A percentile compares a stretch with the other conserved stretches of the same genome.
Evolutionary conservation across 1,140 invertebrate species (phyloP).

Genomic region (Macrobrachium nipponense): DNA sequence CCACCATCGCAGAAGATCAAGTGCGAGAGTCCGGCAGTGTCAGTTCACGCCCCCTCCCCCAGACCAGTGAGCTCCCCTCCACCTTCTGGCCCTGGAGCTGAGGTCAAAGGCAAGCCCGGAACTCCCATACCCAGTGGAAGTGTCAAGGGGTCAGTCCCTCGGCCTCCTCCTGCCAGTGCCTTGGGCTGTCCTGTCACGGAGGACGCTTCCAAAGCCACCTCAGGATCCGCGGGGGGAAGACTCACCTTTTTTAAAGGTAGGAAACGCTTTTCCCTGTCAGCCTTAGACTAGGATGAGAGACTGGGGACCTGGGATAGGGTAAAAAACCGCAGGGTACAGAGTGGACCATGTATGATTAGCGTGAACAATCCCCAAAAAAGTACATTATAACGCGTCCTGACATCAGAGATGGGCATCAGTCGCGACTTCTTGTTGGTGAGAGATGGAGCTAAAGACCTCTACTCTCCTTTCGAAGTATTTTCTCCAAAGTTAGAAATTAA

Average conservation of each 20-base stretch:
- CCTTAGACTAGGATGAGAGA: too few species aligned
- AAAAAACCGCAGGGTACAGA: too few species aligned
- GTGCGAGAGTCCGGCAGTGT: slow-evolving; percentile 41
- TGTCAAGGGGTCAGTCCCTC: slow-evolving; percentile 55
- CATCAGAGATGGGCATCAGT: too few species aligned
- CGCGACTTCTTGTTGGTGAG: too few species aligned
- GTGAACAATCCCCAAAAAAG: too few species aligned
- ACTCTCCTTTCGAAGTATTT: too few species aligned
- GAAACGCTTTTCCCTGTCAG: neutral
- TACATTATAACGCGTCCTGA: too few species aligned
- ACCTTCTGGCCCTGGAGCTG: slow-evolving; percentile 41
- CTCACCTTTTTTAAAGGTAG: slow-evolving; percentile 75
- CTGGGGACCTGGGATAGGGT: too few species aligned
- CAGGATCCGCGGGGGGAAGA: slow-evolving; percentile 67
- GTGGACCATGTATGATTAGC: too few species aligned
- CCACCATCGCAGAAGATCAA: slow-evolving; percentile 40
- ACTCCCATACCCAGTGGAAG: slow-evolving; percentile 63
- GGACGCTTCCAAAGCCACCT: slow-evolving; percentile 58
- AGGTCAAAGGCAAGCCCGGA: slow-evolving; percentile 66
- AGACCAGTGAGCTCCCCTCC: slow-evolving; percentile 9
- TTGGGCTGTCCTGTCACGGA: slow-evolving; percentile 25
- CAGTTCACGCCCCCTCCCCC: slow-evolving; percentile 35
- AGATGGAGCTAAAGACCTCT: too few species aligned
- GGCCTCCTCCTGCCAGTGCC: slow-evolving; percentile 31
- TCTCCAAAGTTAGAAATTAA: too few species aligned